Evolutionary conservation across 2,888 invertebrate genomes (phyloP), one percentile per base, ranked within the genome.

Genomic region (Liposcelis brunnea): DNA sequence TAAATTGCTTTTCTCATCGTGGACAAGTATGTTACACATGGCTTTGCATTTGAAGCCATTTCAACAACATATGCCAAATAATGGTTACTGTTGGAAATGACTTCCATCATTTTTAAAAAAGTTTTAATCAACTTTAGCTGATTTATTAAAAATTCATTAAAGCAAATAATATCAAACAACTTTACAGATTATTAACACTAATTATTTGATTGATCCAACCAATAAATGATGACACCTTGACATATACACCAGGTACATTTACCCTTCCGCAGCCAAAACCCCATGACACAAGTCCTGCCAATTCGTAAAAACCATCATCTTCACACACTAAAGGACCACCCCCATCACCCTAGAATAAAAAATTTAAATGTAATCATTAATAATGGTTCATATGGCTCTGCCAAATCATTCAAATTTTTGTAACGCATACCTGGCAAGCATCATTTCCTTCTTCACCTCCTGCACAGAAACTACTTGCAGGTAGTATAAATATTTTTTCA

Each of bases 131-230:
- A n/a, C n/a, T n/a, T n/a, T n/a, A n/a, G n/a, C n/a, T n/a, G n/a
- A n/a, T 26, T 26, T 26, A 26, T 26, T 26, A 26, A 26, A 26
- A 26, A 6, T 26, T 26, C 26, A 26, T 26, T 26, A 26, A 26
- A 26, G 26, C 26, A 26, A 26, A 26, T 26, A 26, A 26, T 26
- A 26, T 26, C 26, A 26, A 26, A 26, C 26, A 26, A 26, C 26
- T 19, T 48, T 79, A 83, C 64, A 83, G 75, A 66, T 89, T 89
- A 66, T 91, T 91, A 55, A 90, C 90, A 60, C 89, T 89, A 59
- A 91, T 91, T 55, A 91, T 91, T 71, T 91, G 90, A 70, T 90
- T 90, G 60, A 94, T 93, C 94, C 94, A 94, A 52, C 90, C 87
- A 55, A 91, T 87, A 66, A 91, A 94, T 36, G 89, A 78, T 2